Conservation (phyloP, 2,113 vertebrate genomes). For the Halcyon malimbica region DNA sequence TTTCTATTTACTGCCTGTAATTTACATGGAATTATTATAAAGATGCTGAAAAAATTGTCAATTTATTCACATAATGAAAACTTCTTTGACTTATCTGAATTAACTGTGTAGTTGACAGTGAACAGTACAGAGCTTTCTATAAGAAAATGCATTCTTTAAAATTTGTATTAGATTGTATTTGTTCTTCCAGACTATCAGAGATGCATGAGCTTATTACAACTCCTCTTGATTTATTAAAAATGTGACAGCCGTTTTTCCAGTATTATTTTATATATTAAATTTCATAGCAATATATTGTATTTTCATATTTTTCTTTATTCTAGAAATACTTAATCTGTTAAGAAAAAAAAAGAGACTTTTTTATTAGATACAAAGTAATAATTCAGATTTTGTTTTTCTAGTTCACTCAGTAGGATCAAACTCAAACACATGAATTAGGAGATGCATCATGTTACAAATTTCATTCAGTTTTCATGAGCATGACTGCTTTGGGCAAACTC, state of each 20-base stretch:
- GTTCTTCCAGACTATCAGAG: background rate
- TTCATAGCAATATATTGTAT: background rate
- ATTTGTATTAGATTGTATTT: background rate
- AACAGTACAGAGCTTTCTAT: background rate
- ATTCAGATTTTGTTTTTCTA: background rate
- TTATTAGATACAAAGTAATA: background rate
- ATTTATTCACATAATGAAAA: conserved; percentile 17
- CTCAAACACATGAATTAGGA: background rate
- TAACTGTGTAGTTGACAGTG: background rate
- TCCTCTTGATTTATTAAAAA: background rate
- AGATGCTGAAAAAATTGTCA: background rate
- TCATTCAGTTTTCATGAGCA: background rate
- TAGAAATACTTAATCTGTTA: background rate
- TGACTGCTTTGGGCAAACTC: background rate
- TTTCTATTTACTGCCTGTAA: conserved; percentile 36
- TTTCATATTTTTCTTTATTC: background rate
- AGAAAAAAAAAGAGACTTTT: background rate
- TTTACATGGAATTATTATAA: background rate
- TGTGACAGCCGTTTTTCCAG: background rate
- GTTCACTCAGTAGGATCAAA: background rate
- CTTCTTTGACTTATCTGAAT: background rate
- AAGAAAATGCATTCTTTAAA: background rate
- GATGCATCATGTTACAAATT: background rate
- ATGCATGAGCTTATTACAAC: background rate
- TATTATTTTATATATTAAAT: background rate